phyloP scores from a whole-genome alignment of 2,888 invertebrate species.

The Lithophane leautieri region DNA sequence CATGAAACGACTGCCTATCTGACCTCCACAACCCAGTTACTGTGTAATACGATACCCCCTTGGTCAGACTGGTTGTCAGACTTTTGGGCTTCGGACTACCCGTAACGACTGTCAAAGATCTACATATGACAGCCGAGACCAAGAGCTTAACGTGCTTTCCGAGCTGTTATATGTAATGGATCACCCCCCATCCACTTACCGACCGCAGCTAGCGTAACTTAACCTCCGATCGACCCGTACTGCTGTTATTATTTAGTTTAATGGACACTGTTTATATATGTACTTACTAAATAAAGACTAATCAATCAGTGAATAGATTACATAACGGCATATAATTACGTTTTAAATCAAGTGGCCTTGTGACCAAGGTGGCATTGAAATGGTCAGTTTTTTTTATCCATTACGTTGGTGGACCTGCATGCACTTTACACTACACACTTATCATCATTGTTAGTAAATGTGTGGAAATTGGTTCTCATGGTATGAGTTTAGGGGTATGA shows the following conservation, averaged over 20 bases:
- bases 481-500: too few species aligned
- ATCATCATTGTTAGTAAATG: not conserved
- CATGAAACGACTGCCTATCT: too few species aligned
- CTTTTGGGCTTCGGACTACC: not conserved
- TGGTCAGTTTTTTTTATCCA: constrained; percentile 1
- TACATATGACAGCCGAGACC: not conserved
- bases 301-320: not conserved
- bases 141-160: not conserved
- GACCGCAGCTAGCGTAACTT: too few species aligned
- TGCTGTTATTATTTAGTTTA: not conserved
- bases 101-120: not conserved
- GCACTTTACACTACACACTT: not conserved
- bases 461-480: too few species aligned
- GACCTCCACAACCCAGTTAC: too few species aligned
- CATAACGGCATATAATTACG: not conserved
- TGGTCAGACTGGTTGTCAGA: not conserved
- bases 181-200: not conserved
- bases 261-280: too few species aligned
- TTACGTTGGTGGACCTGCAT: not conserved
- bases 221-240: not conserved
- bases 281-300: not conserved
- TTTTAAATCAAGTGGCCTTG: not conserved
- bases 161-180: not conserved
- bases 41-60: too few species aligned
- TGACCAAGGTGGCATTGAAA: constrained; percentile 12